Evolutionary conservation across 2,113 vertebrate genomes (phyloP), one percentile per base, ranked within the genome.

Genomic region (Tyrannus savana): DNA sequence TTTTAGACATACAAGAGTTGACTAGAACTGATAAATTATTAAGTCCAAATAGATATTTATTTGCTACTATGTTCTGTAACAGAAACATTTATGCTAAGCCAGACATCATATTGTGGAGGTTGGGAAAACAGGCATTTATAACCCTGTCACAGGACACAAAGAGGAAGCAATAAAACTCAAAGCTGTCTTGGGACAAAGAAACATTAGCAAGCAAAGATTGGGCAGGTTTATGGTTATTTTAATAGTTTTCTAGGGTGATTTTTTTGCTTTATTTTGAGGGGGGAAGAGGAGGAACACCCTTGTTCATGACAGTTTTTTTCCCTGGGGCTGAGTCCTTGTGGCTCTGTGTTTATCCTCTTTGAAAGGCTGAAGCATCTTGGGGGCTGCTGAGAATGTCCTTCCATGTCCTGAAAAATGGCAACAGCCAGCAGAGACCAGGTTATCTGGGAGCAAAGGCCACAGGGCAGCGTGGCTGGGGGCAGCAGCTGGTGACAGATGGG

Each of bases 201-300:
- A 62, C 0, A 0, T 35, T 37, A 80, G 30, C 25, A 71, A 76
- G 12, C 8, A 62, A 84, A 76, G 19, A 23, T 7, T 46, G 33
- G 19, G 21, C 10, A 39, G 21, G 9, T 42, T 41, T 78, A 12
- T 28, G 15, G 14, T 17, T 72, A 35, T 44, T 73, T 22, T 44
- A 25, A 31, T 56, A 10, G 3, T 16, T 46, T 79, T 47, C 49
- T 37, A 42, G 15, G 31, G 9, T 60, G 16, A 0, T 0, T 10
- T 33, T 52, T 33, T 37, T 37, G 1, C 6, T 49, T 67, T 76
- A 15, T 44, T 74, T 83, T 49, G 39, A 35, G 5, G 3, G 10
- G 6, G 8, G 5, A 13, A 39, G 25, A 73, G 37, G 15, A 78
- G 52, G 16, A 76, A 41, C 35, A 41, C 23, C 16, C 25, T 80